These are phyloP conservation scores for Delia radicum DNA, from an alignment of 1,140 invertebrate species.

Conservation along the genomic window DNA sequence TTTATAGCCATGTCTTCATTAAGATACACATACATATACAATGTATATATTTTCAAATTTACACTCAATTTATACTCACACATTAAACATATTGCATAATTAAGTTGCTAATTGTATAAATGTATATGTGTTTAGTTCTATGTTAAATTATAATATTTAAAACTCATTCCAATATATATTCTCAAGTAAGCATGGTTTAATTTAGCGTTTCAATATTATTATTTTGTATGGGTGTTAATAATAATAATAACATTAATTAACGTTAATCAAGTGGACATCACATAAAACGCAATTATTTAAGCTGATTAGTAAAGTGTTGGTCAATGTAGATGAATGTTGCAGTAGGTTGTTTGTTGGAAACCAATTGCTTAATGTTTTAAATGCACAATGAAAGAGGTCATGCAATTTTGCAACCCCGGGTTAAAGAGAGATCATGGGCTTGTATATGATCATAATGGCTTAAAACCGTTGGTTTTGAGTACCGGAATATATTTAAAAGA, in stretches of 20 bases:
- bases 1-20: constrained; percentile 16
- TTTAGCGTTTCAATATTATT: not conserved
- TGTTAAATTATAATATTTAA: not conserved
- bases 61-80: not conserved
- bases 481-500: too few species aligned
- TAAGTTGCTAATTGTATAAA: not conserved
- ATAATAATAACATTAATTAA: constrained; percentile 21
- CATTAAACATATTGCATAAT: not conserved
- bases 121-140: not conserved
- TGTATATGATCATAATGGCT: too few species aligned
- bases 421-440: too few species aligned
- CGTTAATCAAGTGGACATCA: constrained; percentile 9
- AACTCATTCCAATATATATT: not conserved
- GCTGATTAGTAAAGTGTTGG: constrained; percentile 17
- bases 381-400: too few species aligned
- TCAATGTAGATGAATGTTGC: too few species aligned
- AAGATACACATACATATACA: not conserved
- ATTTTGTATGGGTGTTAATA: constrained; percentile 13
- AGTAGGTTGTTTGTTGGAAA: too few species aligned
- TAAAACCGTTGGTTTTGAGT: too few species aligned
- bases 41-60: not conserved
- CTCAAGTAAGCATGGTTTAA: not conserved
- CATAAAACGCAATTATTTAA: constrained; percentile 22
- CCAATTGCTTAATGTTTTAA: not conserved
- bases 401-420: too few species aligned